Evolutionary conservation across 2,888 invertebrate species (phyloP).

Genomic region (Leptopilina syphax): DNA sequence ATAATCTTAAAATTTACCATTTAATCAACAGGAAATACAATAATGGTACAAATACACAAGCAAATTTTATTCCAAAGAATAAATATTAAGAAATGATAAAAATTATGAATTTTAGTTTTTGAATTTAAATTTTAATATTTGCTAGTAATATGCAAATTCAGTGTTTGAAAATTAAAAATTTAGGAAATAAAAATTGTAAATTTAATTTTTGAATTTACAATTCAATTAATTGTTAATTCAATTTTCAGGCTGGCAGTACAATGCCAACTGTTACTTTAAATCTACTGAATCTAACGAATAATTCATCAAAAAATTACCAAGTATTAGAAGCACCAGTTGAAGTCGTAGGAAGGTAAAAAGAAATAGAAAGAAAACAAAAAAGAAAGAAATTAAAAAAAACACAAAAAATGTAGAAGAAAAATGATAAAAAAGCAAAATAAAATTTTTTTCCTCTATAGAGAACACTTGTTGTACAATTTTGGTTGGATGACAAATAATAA

Average conservation of each 20-base stretch:
- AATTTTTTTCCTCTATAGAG: constrained; percentile 68
- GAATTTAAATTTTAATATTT: too few relatives aligned
- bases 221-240: constrained; percentile 11
- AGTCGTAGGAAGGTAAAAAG: constrained; percentile 64
- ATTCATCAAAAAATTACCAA: constrained; percentile 54
- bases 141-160: too few relatives aligned
- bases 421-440: neutral
- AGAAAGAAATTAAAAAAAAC: too few relatives aligned
- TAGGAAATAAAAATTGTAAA: too few relatives aligned
- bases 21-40: too few relatives aligned
- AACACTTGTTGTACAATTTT: constrained; percentile 84
- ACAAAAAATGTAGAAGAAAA: neutral
- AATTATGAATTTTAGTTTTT: too few relatives aligned
- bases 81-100: too few relatives aligned
- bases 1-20: too few relatives aligned
- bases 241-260: constrained; percentile 81
- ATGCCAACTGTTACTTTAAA: constrained; percentile 86
- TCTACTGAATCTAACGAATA: constrained; percentile 79
- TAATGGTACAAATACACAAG: too few relatives aligned
- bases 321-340: constrained; percentile 63
- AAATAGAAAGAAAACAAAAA: neutral
- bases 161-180: too few relatives aligned
- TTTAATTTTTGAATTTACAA: too few relatives aligned
- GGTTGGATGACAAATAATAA: constrained; percentile 85
- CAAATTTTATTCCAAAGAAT: too few relatives aligned